Evolutionary conservation across 2,113 vertebrate genomes (phyloP).

Genomic region (Etheostoma spectabile): DNA sequence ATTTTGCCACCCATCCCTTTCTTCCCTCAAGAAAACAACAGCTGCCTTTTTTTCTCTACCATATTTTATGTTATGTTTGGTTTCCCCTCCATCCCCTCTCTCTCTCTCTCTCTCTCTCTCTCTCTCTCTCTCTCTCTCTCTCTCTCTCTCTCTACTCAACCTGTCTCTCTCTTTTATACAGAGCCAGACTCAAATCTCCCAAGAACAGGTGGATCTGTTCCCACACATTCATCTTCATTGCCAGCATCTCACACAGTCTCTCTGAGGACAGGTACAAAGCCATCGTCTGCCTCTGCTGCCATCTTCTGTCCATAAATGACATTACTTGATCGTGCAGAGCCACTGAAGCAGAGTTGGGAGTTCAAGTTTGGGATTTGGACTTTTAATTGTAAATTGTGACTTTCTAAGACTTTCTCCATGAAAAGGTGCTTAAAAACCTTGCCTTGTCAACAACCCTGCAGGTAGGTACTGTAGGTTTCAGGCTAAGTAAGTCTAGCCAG

Average conservation of each 20-base stretch:
- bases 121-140: too few species aligned
- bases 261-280: not conserved
- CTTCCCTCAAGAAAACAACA: slow-evolving; percentile 19
- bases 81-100: not conserved
- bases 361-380: not conserved
- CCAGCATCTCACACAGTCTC: slow-evolving; percentile 26
- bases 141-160: not conserved
- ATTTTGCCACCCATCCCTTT: slow-evolving; percentile 1
- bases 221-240: slow-evolving; percentile 54
- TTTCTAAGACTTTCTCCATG: not conserved
- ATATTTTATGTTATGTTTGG: slow-evolving; percentile 26
- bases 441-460: not conserved
- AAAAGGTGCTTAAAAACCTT: not conserved
- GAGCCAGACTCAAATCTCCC: slow-evolving; percentile 50
- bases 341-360: not conserved
- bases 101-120: not conserved
- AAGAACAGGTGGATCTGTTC: slow-evolving; percentile 31
- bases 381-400: not conserved
- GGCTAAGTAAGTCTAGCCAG: not conserved
- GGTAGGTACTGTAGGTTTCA: too few species aligned
- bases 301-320: slow-evolving; percentile 52
- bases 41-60: slow-evolving; percentile 13
- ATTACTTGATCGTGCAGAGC: not conserved
- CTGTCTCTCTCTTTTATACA: slow-evolving; percentile 17
- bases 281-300: slow-evolving; percentile 64